These are phyloP conservation scores for Diachrysia chrysitis DNA, from an alignment of 2,888 invertebrate species.

Conservation along the genomic window DNA sequence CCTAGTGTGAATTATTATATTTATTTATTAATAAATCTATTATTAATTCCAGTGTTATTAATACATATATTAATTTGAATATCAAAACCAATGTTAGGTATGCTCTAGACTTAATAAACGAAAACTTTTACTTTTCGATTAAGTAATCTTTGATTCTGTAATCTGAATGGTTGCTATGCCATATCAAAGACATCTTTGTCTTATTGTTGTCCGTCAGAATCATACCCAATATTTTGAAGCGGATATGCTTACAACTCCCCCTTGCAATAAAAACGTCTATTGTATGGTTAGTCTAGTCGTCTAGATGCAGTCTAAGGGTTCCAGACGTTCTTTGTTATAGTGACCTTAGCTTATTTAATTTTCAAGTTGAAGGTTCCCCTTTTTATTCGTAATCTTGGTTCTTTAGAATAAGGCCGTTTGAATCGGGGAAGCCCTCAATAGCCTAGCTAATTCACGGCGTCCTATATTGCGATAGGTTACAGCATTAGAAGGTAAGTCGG, in stretches of 20 bases:
- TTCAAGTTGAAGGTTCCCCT: conserved; percentile 86
- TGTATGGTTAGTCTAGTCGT: conserved; percentile 77
- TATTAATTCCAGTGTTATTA: too few species aligned
- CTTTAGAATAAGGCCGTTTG: conserved; percentile 67
- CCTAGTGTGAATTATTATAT: too few species aligned
- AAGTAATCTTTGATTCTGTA: conserved; percentile 6
- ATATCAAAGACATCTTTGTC: conserved; percentile 52
- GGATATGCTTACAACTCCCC: conserved; percentile 68
- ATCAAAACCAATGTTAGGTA: background rate
- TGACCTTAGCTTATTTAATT: conserved; percentile 84
- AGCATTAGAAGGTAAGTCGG: conserved; percentile 74
- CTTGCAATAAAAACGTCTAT: conserved; percentile 58
- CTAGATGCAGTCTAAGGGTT: conserved; percentile 80
- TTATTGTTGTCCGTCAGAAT: conserved; percentile 44
- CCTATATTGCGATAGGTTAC: conserved; percentile 86
- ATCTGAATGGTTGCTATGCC: conserved; percentile 15
- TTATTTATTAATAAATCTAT: too few species aligned
- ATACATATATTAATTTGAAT: background rate
- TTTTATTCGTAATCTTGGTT: conserved; percentile 67
- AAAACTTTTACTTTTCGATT: conserved; percentile 46
- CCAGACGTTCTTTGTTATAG: conserved; percentile 70
- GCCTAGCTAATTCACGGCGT: conserved; percentile 78
- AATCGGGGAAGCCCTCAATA: conserved; percentile 76
- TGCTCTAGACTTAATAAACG: conserved; percentile 13
- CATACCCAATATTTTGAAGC: conserved; percentile 53